Base-by-base conservation (phyloP, 2,888 invertebrate genomes). In the Drosophila ustulata region DNA sequence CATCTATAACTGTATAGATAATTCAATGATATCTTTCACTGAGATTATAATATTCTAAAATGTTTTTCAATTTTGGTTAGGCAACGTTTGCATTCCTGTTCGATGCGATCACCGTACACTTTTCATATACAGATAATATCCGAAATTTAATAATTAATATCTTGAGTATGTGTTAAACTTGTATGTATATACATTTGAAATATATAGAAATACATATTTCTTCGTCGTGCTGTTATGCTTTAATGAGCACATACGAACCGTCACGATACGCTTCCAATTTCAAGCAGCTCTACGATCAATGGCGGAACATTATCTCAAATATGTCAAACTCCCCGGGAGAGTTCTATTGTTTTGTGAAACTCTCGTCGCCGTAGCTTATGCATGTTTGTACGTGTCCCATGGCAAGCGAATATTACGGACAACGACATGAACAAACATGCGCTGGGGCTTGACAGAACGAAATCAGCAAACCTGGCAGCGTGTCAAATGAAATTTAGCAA, bases 361-460 rank as follows among this genome's bases (percentile, higher is more conserved):
- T 13, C 5, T 30, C 18, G 32, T 39, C 41, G 51, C 28, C 56
- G 39, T 49, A 26, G 58, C 30, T 51, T 39, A 70, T 58, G 50
- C 62, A 61, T 53, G 56, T 53, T 67, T 63, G 41, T 45, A 65
- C 69, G 69, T 73, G 73, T 65, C 49, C 52, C 52, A 37, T 70
- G 53, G 28, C 61, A 65, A 63, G 47, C 9, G n/a, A 34, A 9
- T 28, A 30, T 18, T 13, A 52, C 53, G 43, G 57, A 11, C 18
- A 58, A 26, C 58, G 50, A 45, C 76, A 75, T 55, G 62, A 39
- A 56, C 76, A 66, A 63, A 63, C 76, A 66, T 71, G 71, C 46
- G 45, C 1, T 30, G 9, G 8, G 37, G 18, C 7, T 46, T 34
- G 46, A 57, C 46, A 46, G 18, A 41, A 13, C 13, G 43, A 51